Evolutionary conservation across 2,888 invertebrate genomes (phyloP).

Genomic region (Phyllotreta cruciferae): DNA sequence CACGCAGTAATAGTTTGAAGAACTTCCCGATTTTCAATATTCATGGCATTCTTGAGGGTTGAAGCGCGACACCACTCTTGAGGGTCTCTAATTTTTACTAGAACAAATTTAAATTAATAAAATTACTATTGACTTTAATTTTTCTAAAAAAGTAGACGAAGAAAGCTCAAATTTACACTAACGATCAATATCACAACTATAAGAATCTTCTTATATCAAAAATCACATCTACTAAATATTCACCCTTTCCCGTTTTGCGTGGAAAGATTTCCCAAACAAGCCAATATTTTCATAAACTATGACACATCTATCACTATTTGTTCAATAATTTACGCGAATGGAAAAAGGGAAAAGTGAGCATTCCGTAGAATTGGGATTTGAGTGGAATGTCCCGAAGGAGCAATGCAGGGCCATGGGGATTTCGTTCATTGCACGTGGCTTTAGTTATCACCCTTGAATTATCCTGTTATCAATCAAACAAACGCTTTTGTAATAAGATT

Average conservation of each 20-base stretch:
- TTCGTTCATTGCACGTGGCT: constrained; percentile 49
- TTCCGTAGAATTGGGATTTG: constrained; percentile 29
- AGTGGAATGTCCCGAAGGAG: constrained; percentile 42
- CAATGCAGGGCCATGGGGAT: constrained; percentile 42
- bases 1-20: constrained; percentile 57
- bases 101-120: constrained; percentile 10
- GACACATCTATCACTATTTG: constrained; percentile 41
- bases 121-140: too few relatives aligned
- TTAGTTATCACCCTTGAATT: constrained; percentile 51
- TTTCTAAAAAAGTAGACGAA: too few relatives aligned
- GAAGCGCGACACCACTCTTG: constrained; percentile 45
- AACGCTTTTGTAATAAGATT: constrained; percentile 56
- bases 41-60: constrained; percentile 49
- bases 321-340: constrained; percentile 35
- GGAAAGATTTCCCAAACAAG: constrained; percentile 2
- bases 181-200: not conserved
- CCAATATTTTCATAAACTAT: constrained; percentile 45
- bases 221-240: not conserved
- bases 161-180: too few relatives aligned
- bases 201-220: not conserved
- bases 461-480: constrained; percentile 57
- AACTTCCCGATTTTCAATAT: constrained; percentile 56
- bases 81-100: constrained; percentile 47
- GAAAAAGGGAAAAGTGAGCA: constrained; percentile 33
- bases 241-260: not conserved